These are phyloP conservation scores for Asobara japonica DNA, from an alignment of 1,140 invertebrate species.

Conservation along the genomic window DNA sequence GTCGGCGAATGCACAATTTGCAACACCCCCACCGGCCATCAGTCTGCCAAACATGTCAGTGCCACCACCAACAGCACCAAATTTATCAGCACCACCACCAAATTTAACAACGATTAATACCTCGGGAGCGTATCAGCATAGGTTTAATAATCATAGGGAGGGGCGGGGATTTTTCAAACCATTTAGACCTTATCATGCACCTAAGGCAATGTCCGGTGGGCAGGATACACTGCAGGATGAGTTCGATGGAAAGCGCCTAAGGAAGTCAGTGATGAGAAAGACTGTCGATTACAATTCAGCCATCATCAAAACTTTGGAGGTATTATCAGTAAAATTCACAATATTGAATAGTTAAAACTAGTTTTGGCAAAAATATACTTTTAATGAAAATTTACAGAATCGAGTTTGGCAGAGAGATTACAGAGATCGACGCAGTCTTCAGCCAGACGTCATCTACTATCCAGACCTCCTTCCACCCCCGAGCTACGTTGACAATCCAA, in stretches of 20 bases:
- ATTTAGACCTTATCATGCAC: constrained; percentile 65
- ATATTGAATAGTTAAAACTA: not conserved
- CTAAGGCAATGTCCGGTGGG: constrained; percentile 58
- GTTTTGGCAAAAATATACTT: not conserved
- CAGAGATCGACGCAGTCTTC: constrained; percentile 84
- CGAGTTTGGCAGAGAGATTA: constrained; percentile 94
- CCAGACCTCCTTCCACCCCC: constrained; percentile 89
- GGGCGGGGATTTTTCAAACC: constrained; percentile 63
- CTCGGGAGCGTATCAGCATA: constrained; percentile 56
- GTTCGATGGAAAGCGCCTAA: constrained; percentile 94
- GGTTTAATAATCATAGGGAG: constrained; percentile 60
- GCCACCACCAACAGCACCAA: constrained; percentile 59
- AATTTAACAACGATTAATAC: constrained; percentile 63
- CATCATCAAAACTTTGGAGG: constrained; percentile 90
- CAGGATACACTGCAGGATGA: constrained; percentile 74
- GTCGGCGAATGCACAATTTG: constrained; percentile 59
- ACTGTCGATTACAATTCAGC: constrained; percentile 99
- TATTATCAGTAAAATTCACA: constrained; percentile 50
- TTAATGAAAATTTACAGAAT: constrained; percentile 70
- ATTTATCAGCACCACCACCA: constrained; percentile 62
- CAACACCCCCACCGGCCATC: constrained; percentile 58
- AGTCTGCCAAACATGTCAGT: constrained; percentile 65
- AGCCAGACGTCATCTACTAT: constrained; percentile 92
- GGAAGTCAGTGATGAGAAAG: constrained; percentile 97
- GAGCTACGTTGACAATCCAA: constrained; percentile 92